Base-by-base conservation (phyloP, 2,888 invertebrate genomes). In the Mesorhabditis spiculigera region DNA sequence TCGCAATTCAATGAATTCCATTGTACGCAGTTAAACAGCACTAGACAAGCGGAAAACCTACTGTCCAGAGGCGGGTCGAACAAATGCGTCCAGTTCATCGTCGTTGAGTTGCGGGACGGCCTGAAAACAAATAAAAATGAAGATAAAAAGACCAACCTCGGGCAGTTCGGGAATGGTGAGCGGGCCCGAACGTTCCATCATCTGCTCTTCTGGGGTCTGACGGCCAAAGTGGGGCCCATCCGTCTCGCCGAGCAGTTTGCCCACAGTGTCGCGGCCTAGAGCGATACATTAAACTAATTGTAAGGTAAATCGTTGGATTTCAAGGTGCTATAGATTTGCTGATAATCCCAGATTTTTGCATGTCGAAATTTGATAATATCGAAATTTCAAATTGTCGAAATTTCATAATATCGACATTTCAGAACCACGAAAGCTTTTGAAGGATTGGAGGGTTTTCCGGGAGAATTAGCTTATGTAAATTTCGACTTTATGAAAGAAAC, bases 131-230 rank as follows among this genome's bases (percentile, higher is more conserved):
- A 45, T 42, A 66, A 13, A 43, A 41, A 44, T 66, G 45, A 4
- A 6, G 41, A 41, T 41, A 41, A 44, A 62, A 44, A 71, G 43
- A 10, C 63, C 71, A 45, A 65, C 69, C 28, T 72, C 76, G 5
- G 78, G 74, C 10, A 75, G 61, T 50, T 73, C 74, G 10, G 82
- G 82, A 70, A 82, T 81, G 5, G 81, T 82, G 58, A 82, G 70
- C 5, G 82, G 82, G 45, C 82, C 82, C 4, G 72, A 69, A 13
- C 78, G 58, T 58, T 75, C 70, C 67, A 73, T 72, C 73, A 73
- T 75, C 28, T 75, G 71, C 58, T 72, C 71, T 64, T 78, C 78
- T 16, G 78, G 80, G 45, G 78, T 78, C 43, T 75, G 77, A 65
- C 72, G 73, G 63, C 77, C 73, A 65, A 80, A 80, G 13, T 73